Evolutionary conservation across 2,888 invertebrate species (phyloP).

Genomic region (Leucophora obtusa): DNA sequence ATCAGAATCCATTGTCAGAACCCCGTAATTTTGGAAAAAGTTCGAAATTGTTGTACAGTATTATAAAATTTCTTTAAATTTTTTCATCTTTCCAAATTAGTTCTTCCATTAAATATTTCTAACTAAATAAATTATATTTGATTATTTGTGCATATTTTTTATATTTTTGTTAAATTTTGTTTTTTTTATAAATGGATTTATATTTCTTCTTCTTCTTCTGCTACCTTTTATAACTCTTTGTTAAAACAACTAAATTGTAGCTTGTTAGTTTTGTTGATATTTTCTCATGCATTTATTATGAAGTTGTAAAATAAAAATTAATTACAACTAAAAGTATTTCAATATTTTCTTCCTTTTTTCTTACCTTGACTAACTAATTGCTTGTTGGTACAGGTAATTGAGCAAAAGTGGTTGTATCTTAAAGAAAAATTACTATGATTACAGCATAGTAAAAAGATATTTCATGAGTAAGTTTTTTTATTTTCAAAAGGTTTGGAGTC

Average conservation of each 20-base stretch:
- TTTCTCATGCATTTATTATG: constrained; percentile 45
- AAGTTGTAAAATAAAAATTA: constrained; percentile 61
- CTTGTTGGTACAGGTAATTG: constrained; percentile 55
- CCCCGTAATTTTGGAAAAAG: too few species aligned
- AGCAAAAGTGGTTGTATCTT: constrained; percentile 34
- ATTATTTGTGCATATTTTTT: background rate
- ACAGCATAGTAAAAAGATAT: constrained; percentile 47
- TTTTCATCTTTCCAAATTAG: background rate
- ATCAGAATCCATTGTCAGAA: too few species aligned
- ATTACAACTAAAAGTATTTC: constrained; percentile 63
- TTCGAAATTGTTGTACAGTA: too few species aligned
- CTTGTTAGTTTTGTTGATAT: constrained; percentile 27
- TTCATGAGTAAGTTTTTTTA: background rate
- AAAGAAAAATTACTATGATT: constrained; percentile 47
- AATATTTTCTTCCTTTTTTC: constrained; percentile 18
- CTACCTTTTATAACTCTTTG: too few species aligned
- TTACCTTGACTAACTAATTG: constrained; percentile 62
- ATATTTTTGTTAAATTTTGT: background rate
- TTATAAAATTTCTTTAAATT: too few species aligned
- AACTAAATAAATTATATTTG: background rate
- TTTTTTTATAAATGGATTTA: background rate
- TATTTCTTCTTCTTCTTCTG: background rate
- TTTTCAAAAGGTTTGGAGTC: too few species aligned
- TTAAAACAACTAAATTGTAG: background rate
- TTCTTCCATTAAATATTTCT: too few species aligned